Evolutionary conservation across 2,113 vertebrate genomes (phyloP).

Genomic region (Psittacara wagleri): DNA sequence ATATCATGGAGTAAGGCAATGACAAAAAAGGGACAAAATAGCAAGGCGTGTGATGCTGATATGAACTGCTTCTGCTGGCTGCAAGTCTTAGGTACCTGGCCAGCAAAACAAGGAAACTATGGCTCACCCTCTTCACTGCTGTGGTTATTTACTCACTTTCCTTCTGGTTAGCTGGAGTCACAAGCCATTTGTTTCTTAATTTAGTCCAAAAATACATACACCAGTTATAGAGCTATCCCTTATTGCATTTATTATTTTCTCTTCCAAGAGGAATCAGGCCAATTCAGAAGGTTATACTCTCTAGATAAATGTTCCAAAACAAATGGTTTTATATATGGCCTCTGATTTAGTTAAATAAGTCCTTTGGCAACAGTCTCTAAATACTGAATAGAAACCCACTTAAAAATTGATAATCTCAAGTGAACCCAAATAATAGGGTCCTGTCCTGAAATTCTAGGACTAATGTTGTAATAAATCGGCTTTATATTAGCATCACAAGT

Average conservation of each 20-base stretch:
- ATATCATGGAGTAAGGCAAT: not conserved
- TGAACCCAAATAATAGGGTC: not conserved
- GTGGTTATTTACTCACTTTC: not conserved
- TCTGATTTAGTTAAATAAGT: not conserved
- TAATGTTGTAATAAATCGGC: not conserved
- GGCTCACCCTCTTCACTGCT: not conserved
- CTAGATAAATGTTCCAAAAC: not conserved
- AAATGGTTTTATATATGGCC: not conserved
- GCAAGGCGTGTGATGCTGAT: not conserved
- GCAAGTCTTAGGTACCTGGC: not conserved
- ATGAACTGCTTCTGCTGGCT: not conserved
- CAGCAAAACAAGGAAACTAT: not conserved
- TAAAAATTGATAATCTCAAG: slow-evolving; percentile 3
- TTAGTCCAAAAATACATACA: not conserved
- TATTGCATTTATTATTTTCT: not conserved
- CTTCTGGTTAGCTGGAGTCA: not conserved
- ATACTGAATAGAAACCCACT: not conserved
- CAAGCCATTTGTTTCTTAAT: not conserved
- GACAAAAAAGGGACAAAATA: not conserved
- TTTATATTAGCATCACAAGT: not conserved
- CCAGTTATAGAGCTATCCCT: not conserved
- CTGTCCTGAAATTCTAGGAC: not conserved
- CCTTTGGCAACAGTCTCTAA: not conserved
- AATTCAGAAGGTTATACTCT: not conserved
- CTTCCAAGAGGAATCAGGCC: not conserved